These are phyloP conservation scores for Notamacropus eugenii DNA, from an alignment of 2,797 vertebrate genomes.

Conservation along the genomic window DNA sequence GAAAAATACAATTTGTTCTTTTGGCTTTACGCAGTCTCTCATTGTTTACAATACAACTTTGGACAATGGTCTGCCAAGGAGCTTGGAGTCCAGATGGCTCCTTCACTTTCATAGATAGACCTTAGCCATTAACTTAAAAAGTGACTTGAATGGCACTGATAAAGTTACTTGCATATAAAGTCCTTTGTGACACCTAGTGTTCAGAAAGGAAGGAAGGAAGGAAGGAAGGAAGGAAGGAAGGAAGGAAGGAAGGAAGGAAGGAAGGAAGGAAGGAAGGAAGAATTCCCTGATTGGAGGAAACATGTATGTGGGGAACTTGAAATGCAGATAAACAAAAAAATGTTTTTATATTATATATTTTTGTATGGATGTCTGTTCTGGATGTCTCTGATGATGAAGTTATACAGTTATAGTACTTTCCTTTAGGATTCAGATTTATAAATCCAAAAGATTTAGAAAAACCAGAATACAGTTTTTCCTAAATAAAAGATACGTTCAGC, in stretches of 20 bases:
- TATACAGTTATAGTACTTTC: neutral
- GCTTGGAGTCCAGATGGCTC: accelerated
- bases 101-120: neutral
- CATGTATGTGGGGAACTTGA: neutral
- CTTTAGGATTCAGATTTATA: neutral
- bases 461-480: neutral
- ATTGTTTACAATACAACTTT: constrained; percentile 5
- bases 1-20: neutral
- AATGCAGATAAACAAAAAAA: neutral
- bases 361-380: neutral
- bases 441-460: neutral
- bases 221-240: too few species aligned
- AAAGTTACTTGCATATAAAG: neutral
- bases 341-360: neutral
- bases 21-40: constrained; percentile 22
- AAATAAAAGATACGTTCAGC: neutral
- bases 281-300: neutral
- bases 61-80: neutral
- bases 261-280: too few species aligned
- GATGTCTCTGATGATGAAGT: neutral
- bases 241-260: too few species aligned
- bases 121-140: neutral
- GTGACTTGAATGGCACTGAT: neutral
- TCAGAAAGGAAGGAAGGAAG: too few species aligned
- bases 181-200: neutral